A percentile compares a stretch with the other conserved stretches of the same genome.
phyloP scores from a whole-genome alignment of 1,140 invertebrate species.

The Rhopalosiphum maidis region DNA sequence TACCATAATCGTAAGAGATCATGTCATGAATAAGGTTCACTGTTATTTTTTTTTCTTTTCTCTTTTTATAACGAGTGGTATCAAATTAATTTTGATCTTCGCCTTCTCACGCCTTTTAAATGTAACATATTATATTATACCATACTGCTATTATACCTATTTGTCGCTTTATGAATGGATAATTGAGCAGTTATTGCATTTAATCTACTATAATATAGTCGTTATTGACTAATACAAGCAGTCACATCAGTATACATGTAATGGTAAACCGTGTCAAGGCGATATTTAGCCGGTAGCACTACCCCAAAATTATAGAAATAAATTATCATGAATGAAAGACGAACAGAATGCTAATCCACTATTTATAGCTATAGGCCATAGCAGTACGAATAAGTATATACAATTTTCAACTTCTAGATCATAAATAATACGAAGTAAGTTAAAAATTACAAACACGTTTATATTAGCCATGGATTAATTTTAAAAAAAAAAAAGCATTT shows the following conservation, averaged over 20 bases:
- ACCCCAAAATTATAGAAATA: neutral
- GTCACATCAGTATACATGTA: neutral
- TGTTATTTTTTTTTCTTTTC: neutral
- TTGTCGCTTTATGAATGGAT: neutral
- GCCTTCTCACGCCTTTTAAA: neutral
- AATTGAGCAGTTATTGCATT: slow-evolving; percentile 12
- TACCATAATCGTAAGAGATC: neutral
- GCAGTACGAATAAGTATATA: neutral
- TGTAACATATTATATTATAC: neutral
- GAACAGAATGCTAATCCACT: neutral
- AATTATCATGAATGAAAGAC: slow-evolving; percentile 11
- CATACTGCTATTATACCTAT: neutral
- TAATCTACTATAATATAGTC: neutral
- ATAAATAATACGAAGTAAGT: neutral
- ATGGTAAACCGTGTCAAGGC: slow-evolving; percentile 7
- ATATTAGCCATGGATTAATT: neutral
- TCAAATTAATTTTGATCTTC: neutral
- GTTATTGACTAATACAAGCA: slow-evolving; percentile 12
- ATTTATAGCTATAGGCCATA: neutral
- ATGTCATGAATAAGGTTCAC: neutral
- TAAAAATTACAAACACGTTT: no score
- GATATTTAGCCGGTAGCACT: neutral
- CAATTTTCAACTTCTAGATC: neutral
- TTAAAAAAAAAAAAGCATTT: neutral
- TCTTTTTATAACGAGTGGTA: neutral